A percentile compares a stretch with the other conserved stretches of the same genome.
Conservation (phyloP, 1,140 invertebrate genomes). For the Luehdorfia chinensis region DNA sequence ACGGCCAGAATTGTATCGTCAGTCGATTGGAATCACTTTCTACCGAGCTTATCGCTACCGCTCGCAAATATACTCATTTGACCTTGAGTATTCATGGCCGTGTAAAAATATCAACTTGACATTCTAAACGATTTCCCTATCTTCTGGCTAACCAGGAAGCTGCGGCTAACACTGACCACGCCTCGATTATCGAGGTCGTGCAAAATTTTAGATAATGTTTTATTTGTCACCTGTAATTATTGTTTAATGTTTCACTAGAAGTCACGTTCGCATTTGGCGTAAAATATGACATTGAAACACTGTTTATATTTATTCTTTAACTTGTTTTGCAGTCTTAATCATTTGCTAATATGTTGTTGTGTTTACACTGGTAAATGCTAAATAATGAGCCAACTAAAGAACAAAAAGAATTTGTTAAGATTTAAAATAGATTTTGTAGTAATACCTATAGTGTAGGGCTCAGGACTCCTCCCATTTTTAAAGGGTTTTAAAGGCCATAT, state of each 20-base stretch:
- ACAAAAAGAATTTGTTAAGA: no score
- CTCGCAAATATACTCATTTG: slow-evolving; percentile 52
- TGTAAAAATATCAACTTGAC: slow-evolving; percentile 74
- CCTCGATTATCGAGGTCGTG: slow-evolving; percentile 51
- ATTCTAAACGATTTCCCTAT: slow-evolving; percentile 71
- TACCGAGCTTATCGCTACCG: slow-evolving; percentile 52
- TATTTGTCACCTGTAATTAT: slow-evolving; percentile 17
- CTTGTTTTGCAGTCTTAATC: no score
- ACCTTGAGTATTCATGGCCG: slow-evolving; percentile 68
- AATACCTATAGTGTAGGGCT: no score
- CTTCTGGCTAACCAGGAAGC: slow-evolving; percentile 70
- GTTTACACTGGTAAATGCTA: no score
- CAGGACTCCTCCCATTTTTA: no score
- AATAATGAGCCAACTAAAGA: no score
- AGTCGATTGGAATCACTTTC: slow-evolving; percentile 66
- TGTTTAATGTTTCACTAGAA: not conserved
- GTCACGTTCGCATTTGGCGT: not conserved
- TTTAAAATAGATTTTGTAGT: no score
- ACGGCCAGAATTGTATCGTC: slow-evolving; percentile 47
- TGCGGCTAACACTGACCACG: slow-evolving; percentile 54
- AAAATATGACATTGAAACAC: slow-evolving; percentile 8
- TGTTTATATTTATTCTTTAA: not conserved
- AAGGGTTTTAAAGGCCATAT: no score
- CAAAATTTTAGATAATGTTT: slow-evolving; percentile 31
- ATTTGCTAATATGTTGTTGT: no score